Conservation (phyloP, 2,888 invertebrate species). For the Eupithecia abbreviata region DNA sequence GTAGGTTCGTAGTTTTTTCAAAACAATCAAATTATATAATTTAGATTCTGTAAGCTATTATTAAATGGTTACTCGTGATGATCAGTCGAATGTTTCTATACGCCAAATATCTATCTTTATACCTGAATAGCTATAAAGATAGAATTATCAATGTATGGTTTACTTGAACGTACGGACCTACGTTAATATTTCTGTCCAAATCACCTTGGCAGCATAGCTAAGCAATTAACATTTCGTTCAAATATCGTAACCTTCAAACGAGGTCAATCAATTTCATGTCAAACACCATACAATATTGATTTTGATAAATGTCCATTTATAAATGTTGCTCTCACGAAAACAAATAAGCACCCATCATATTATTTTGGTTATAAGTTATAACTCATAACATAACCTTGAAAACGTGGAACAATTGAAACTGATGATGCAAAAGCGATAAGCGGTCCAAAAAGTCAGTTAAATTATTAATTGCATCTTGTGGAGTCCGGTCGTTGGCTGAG, state of each 20-base stretch:
- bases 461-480: slow-evolving; percentile 23
- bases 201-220: slow-evolving; percentile 58
- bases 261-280: slow-evolving; percentile 45
- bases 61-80: background rate
- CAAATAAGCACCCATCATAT: background rate
- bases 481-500: slow-evolving; percentile 59
- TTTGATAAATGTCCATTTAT: slow-evolving; percentile 3
- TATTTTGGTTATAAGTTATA: background rate
- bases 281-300: slow-evolving; percentile 36
- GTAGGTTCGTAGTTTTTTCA: too few species aligned
- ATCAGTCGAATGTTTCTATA: background rate
- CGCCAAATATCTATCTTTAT: background rate
- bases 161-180: slow-evolving; percentile 29
- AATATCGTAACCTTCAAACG: slow-evolving; percentile 60
- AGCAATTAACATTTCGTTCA: slow-evolving; percentile 63
- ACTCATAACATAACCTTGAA: background rate
- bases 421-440: slow-evolving; percentile 6
- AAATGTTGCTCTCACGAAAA: slow-evolving; percentile 1
- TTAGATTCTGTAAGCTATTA: background rate
- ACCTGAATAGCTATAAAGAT: too few species aligned
- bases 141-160: background rate
- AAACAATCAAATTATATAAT: background rate
- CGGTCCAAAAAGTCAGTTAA: slow-evolving; percentile 12
- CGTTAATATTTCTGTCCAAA: slow-evolving; percentile 36
- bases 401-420: background rate